Conservation (phyloP, 2,888 invertebrate species). For the Patella depressa region DNA sequence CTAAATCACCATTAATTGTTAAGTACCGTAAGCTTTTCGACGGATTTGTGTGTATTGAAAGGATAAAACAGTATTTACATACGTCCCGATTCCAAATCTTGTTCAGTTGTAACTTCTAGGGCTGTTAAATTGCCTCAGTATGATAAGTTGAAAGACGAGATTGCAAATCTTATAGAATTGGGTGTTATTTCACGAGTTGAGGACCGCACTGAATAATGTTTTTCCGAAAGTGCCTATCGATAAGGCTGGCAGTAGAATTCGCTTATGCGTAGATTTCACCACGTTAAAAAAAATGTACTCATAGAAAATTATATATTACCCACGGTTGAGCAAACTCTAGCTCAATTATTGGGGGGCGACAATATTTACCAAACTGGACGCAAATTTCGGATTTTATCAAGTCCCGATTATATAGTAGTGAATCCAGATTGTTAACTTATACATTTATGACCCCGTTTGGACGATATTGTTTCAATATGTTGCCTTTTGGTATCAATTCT, state of each 20-base stretch:
- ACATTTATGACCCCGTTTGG: conserved; percentile 47
- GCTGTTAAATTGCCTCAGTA: neutral
- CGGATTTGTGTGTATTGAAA: neutral
- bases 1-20: neutral
- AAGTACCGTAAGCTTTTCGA: neutral
- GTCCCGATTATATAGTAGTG: conserved; percentile 14
- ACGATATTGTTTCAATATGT: conserved; percentile 34
- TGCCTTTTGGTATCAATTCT: conserved; percentile 54
- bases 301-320: conserved; percentile 26
- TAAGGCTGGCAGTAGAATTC: neutral
- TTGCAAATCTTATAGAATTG: neutral
- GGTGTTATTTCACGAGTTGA: neutral
- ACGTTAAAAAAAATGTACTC: neutral
- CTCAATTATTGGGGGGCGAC: conserved; percentile 20
- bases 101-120: neutral
- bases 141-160: neutral
- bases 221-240: neutral
- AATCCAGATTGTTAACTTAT: conserved; percentile 27
- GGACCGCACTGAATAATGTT: neutral
- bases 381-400: conserved; percentile 28
- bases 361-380: conserved; percentile 30
- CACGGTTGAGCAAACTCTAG: conserved; percentile 23
- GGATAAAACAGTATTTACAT: neutral
- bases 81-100: neutral
- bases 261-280: neutral